Percentiles rank a stretch among this genome's conserved stretches.
Evolutionary conservation across 2,113 vertebrate species (phyloP).

Genomic region (Calypte anna): DNA sequence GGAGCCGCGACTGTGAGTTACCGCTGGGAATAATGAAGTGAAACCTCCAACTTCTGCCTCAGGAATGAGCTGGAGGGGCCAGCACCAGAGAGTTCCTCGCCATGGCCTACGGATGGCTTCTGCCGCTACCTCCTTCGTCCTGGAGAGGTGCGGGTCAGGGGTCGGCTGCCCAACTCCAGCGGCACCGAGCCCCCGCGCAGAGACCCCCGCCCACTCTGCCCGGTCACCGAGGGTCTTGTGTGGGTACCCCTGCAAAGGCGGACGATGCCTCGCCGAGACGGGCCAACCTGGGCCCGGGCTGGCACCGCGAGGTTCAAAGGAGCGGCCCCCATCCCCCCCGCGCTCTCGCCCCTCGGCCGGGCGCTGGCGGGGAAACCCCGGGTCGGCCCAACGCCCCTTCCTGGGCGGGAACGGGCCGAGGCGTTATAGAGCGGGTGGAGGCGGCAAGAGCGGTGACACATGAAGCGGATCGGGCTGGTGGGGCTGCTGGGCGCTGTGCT

Average conservation of each 20-base stretch:
- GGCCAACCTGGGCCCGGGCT: not conserved
- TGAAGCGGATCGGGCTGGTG: not conserved
- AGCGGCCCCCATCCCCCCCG: not conserved
- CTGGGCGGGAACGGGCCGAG: conserved; percentile 39
- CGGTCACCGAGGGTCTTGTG: too few relatives aligned
- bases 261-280: too few relatives aligned
- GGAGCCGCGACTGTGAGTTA: not conserved
- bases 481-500: not conserved
- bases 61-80: not conserved
- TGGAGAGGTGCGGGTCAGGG: not conserved
- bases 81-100: fast-evolving
- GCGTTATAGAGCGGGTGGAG: not conserved
- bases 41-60: not conserved
- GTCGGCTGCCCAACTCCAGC: not conserved
- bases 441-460: not conserved
- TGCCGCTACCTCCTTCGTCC: not conserved
- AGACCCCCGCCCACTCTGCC: not conserved
- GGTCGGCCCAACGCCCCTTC: conserved; percentile 18
- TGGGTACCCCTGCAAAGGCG: too few relatives aligned
- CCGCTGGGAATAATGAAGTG: not conserved
- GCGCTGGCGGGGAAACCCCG: conserved; percentile 12
- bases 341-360: not conserved
- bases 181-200: not conserved
- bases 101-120: fast-evolving
- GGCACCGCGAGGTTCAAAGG: too few relatives aligned